Evolutionary conservation across 2,113 vertebrate species (phyloP).

Genomic region (Peromyscus leucopus): DNA sequence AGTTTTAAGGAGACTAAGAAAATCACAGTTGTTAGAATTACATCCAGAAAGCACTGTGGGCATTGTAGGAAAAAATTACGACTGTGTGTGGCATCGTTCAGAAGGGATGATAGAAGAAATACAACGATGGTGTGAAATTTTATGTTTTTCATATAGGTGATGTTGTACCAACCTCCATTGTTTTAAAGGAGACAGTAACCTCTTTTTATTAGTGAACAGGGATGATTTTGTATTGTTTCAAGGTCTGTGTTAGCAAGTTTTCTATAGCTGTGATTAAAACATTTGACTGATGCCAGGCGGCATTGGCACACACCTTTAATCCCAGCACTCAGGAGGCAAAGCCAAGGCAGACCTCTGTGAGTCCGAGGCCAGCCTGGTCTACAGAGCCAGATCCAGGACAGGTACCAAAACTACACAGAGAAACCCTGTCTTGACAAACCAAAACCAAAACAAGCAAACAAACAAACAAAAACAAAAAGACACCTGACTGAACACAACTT

Average conservation of each 20-base stretch:
- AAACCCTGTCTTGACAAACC: too few relatives aligned
- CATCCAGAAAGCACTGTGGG: not conserved
- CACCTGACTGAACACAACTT: too few relatives aligned
- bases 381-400: too few relatives aligned
- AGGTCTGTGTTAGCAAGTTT: not conserved
- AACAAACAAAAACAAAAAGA: not conserved
- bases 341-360: too few relatives aligned
- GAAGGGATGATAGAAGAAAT: not conserved
- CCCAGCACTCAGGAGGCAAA: too few relatives aligned
- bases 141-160: not conserved
- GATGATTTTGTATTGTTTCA: not conserved
- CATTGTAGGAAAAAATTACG: not conserved
- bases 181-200: not conserved
- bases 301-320: too few relatives aligned
- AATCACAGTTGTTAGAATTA: not conserved
- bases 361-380: too few relatives aligned
- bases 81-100: not conserved
- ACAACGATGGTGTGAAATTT: not conserved
- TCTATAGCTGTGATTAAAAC: not conserved
- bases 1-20: not conserved
- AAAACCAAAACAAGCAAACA: too few relatives aligned
- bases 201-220: not conserved
- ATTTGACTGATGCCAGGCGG: too few relatives aligned
- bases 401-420: too few relatives aligned
- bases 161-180: not conserved